These are phyloP conservation scores for Microctenopoma stevenorrisi DNA, from an alignment of 2,797 vertebrate genomes.

Conservation along the genomic window DNA sequence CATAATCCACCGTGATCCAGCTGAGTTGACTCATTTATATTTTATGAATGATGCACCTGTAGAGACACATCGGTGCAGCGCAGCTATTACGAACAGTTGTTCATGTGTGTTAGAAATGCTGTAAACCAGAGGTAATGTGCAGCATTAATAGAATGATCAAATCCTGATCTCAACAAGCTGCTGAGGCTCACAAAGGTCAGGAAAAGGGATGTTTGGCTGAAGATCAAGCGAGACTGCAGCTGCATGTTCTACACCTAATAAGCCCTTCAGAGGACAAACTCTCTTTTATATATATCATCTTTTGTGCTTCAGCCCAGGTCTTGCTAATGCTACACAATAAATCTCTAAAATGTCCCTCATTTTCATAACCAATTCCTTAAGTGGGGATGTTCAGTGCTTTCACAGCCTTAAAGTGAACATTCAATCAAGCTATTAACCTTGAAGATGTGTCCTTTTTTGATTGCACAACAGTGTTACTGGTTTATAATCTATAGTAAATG, in stretches of 20 bases:
- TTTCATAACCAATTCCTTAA: conserved; percentile 61
- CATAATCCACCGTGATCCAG: neutral
- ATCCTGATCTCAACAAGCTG: conserved; percentile 52
- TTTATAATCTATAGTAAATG: neutral
- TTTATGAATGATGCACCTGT: conserved; percentile 64
- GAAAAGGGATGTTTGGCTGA: conserved; percentile 51
- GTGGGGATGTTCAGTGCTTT: conserved; percentile 33
- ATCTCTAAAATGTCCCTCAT: conserved; percentile 48
- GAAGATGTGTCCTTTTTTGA: conserved; percentile 15
- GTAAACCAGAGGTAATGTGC: conserved; percentile 33
- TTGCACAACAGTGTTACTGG: neutral
- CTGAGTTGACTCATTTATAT: conserved; percentile 37
- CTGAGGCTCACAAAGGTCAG: conserved; percentile 42
- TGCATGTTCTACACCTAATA: conserved; percentile 38
- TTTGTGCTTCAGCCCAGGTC: conserved; percentile 49
- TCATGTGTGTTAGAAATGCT: conserved; percentile 34
- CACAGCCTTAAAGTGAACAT: conserved; percentile 23
- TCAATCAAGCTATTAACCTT: conserved; percentile 35
- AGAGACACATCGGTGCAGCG: conserved; percentile 28
- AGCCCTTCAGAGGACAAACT: conserved; percentile 67
- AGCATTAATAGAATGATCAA: conserved; percentile 40
- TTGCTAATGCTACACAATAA: conserved; percentile 55
- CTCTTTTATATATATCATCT: conserved; percentile 48
- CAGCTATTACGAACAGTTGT: neutral
- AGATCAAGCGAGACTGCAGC: conserved; percentile 61